These are phyloP conservation scores for Eustalomyia histrio DNA, from an alignment of 2,888 invertebrate species.

Conservation along the genomic window DNA sequence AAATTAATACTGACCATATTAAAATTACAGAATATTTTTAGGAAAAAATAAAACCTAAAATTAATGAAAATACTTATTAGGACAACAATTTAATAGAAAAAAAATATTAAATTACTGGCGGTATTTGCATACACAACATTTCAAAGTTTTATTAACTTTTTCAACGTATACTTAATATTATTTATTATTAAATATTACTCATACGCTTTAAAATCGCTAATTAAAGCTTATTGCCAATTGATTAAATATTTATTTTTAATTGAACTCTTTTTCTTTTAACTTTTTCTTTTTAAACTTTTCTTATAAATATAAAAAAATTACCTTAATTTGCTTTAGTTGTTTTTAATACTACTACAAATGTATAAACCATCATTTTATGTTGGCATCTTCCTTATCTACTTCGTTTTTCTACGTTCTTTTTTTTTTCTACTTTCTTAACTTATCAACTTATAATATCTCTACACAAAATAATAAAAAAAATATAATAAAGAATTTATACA, in stretches of 20 bases:
- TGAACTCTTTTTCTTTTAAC: conserved; percentile 5
- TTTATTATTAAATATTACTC: neutral
- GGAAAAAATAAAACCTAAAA: too few species aligned
- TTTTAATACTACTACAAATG: neutral
- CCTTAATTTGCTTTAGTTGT: conserved; percentile 1
- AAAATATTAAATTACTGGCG: too few species aligned
- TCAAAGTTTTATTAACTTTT: too few species aligned
- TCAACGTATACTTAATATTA: neutral
- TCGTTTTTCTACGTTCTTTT: neutral
- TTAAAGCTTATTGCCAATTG: neutral
- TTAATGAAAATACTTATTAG: too few species aligned
- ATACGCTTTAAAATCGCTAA: neutral
- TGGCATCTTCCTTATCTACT: neutral
- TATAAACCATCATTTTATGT: neutral
- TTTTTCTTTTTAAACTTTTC: neutral
- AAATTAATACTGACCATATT: conserved; percentile 61
- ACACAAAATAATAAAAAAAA: neutral
- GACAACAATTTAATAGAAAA: too few species aligned
- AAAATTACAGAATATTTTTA: conserved; percentile 15
- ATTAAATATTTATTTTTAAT: neutral
- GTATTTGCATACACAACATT: too few species aligned
- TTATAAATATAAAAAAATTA: conserved; percentile 28
- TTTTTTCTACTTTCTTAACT: conserved; percentile 15
- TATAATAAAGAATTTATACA: conserved; percentile 25
- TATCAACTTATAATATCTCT: conserved; percentile 31